phyloP scores from a whole-genome alignment of 92 coral and sea anemone species.

The Porites lobata region DNA sequence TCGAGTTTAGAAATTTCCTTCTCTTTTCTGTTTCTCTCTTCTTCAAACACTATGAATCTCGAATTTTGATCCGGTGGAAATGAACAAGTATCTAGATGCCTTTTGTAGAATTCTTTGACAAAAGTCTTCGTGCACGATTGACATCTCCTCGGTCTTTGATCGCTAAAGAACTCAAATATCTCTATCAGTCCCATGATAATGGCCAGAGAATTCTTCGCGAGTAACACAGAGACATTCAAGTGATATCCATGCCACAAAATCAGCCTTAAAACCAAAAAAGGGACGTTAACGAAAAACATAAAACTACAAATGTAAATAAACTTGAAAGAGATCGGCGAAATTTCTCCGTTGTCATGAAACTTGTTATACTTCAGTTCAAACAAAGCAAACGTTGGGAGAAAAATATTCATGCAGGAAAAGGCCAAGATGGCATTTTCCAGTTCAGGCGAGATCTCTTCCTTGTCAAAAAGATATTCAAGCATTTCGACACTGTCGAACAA shows the following conservation, averaged over 20 bases:
- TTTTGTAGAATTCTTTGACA: conserved; percentile 64
- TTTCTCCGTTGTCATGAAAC: conserved; percentile 86
- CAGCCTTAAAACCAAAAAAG: conserved; percentile 82
- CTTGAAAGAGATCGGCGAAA: conserved; percentile 87
- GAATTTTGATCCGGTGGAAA: background rate
- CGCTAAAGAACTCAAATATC: conserved; percentile 85
- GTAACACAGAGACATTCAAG: conserved; percentile 79
- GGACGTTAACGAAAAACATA: conserved; percentile 85
- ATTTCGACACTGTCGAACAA: conserved; percentile 95
- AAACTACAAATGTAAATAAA: conserved; percentile 83
- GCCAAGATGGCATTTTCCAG: conserved; percentile 70
- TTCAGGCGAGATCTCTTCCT: conserved; percentile 40
- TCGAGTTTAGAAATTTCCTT: background rate
- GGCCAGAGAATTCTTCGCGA: conserved; percentile 85
- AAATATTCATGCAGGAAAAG: conserved; percentile 85
- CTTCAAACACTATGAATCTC: background rate
- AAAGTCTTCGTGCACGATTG: conserved; percentile 67
- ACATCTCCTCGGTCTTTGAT: conserved; percentile 85
- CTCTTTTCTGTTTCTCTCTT: background rate
- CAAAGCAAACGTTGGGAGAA: conserved; percentile 88
- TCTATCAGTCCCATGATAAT: conserved; percentile 80
- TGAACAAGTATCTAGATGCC: conserved; percentile 52
- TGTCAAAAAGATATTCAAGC: conserved; percentile 88
- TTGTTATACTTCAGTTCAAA: conserved; percentile 89
- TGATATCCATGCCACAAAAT: conserved; percentile 80